A percentile compares a stretch with the other conserved stretches of the same genome.
phyloP scores from a whole-genome alignment of 1,140 invertebrate genomes.

The Paraescarpia echinospica region DNA sequence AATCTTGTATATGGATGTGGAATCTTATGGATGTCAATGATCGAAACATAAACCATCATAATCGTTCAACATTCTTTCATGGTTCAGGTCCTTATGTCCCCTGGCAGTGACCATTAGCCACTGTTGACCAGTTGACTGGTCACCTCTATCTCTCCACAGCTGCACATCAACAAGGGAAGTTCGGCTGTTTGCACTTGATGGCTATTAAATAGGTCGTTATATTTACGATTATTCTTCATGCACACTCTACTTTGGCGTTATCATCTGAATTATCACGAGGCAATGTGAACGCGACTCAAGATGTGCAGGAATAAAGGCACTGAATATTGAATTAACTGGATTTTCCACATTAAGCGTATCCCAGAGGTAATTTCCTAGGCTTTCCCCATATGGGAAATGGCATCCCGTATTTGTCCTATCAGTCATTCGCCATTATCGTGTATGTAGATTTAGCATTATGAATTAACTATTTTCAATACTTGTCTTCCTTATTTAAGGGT shows the following conservation, averaged over 20 bases:
- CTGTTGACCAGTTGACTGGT: not conserved
- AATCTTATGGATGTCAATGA: not conserved
- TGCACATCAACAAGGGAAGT: not conserved
- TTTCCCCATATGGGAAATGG: not conserved
- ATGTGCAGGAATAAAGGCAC: not conserved
- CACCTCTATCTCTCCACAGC: not conserved
- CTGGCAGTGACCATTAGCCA: not conserved
- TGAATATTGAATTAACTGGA: not conserved
- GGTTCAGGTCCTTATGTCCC: not conserved
- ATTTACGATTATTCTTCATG: not conserved
- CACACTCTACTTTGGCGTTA: not conserved
- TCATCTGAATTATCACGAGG: not conserved
- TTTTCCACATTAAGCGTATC: not conserved
- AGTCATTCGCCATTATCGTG: not conserved
- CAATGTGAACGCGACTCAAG: not conserved
- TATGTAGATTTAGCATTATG: no score
- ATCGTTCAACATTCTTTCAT: not conserved
- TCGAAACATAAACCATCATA: not conserved
- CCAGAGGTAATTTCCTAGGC: not conserved
- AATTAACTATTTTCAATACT: no score
- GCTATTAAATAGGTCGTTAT: not conserved
- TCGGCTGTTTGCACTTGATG: not conserved
- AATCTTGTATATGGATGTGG: no score
- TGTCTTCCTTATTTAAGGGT: no score
- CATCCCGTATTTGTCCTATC: not conserved